Conservation (phyloP, 2,888 invertebrate species). For the Leucophenga maculata region DNA sequence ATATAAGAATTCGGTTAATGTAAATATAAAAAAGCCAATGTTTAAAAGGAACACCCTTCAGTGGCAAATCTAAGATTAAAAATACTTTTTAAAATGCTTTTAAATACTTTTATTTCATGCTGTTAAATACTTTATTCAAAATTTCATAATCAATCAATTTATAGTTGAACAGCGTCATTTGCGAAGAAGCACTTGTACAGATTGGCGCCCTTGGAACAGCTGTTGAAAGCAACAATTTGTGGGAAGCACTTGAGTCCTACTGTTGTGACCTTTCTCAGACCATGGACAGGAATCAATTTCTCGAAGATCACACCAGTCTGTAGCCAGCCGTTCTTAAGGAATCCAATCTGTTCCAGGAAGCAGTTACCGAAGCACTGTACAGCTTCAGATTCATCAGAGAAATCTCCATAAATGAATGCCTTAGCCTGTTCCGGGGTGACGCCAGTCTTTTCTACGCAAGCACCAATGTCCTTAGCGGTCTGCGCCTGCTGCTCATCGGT, state of each 20-base stretch:
- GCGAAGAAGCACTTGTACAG: too few species aligned
- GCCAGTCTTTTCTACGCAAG: too few species aligned
- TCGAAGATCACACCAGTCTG: conserved; percentile 43
- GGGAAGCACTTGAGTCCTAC: conserved; percentile 54
- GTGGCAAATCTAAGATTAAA: too few species aligned
- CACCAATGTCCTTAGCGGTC: conserved; percentile 46
- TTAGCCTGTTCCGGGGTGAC: conserved; percentile 44
- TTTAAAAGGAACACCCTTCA: too few species aligned
- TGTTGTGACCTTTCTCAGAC: conserved; percentile 49
- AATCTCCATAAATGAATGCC: conserved; percentile 54
- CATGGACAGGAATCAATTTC: conserved; percentile 49
- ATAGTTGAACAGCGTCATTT: too few species aligned
- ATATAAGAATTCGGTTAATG: too few species aligned
- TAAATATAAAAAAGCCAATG: too few species aligned
- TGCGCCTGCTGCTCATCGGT: conserved; percentile 60
- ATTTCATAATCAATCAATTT: too few species aligned
- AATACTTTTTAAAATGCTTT: too few species aligned
- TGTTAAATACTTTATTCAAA: conserved; percentile 53
- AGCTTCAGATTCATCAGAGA: conserved; percentile 45
- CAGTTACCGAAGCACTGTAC: conserved; percentile 67
- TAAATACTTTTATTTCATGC: too few species aligned
- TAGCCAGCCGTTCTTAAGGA: conserved; percentile 56
- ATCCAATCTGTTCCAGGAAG: conserved; percentile 63
- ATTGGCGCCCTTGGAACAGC: too few species aligned
- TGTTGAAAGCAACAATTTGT: too few species aligned